A percentile compares a stretch with the other conserved stretches of the same genome.
phyloP scores from a whole-genome alignment of 1,140 invertebrate species.

The Diuraphis noxia region DNA sequence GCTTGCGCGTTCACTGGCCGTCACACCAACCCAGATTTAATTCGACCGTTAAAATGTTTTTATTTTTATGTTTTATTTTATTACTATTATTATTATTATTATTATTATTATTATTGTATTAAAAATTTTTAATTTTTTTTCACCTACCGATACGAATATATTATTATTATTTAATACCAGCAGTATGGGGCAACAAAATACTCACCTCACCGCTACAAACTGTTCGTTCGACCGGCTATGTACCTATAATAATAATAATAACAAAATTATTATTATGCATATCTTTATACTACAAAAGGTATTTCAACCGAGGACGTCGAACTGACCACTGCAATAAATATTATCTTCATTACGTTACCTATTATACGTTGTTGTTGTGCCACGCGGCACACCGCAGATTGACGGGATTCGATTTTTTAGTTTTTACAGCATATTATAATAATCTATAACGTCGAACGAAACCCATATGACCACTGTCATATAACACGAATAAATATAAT shows the following conservation, averaged over 20 bases:
- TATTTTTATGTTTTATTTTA: neutral
- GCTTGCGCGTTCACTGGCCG: neutral
- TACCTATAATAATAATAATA: neutral
- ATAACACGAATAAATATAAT: neutral
- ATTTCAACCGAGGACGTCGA: neutral
- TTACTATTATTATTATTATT: neutral
- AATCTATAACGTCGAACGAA: neutral
- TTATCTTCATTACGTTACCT: neutral
- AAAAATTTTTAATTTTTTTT: neutral
- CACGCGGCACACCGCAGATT: neutral
- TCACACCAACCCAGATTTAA: neutral
- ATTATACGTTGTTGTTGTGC: neutral
- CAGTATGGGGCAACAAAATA: neutral
- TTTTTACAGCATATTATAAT: neutral
- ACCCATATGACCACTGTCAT: neutral
- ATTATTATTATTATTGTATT: neutral
- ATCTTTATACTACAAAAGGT: neutral
- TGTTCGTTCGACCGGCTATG: neutral
- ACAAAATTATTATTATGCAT: neutral
- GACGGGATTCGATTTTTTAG: neutral
- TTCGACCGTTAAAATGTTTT: constrained; percentile 2
- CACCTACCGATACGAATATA: neutral
- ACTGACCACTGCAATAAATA: neutral
- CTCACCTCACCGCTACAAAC: neutral
- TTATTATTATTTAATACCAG: neutral